Evolutionary conservation across 92 coral and sea anemone species (phyloP).

Genomic region (Muricea muricata): DNA sequence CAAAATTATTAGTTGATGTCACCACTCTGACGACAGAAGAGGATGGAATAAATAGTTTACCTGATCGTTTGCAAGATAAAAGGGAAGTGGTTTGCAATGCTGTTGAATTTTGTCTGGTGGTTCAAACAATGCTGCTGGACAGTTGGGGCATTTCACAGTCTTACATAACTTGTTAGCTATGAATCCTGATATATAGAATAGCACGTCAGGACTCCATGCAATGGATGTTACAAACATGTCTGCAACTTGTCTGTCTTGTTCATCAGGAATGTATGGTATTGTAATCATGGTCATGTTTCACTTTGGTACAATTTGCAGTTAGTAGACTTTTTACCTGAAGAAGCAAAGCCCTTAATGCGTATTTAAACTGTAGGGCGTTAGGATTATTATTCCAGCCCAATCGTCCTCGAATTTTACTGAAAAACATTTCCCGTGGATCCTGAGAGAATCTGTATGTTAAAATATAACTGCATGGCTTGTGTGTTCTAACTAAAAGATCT

Average conservation of each 20-base stretch:
- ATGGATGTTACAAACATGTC: not conserved
- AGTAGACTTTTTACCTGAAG: not conserved
- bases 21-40: not conserved
- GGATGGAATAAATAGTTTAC: not conserved
- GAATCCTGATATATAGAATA: not conserved
- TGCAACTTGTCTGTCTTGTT: not conserved
- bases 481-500: not conserved
- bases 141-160: not conserved
- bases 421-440: not conserved
- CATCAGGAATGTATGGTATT: not conserved
- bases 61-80: not conserved
- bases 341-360: not conserved
- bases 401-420: not conserved
- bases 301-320: not conserved
- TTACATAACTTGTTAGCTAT: not conserved
- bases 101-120: not conserved
- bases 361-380: not conserved
- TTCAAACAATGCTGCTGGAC: not conserved
- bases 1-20: not conserved
- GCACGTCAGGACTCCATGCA: not conserved
- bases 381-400: not conserved
- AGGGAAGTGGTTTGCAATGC: not conserved
- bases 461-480: not conserved
- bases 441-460: not conserved
- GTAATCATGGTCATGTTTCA: not conserved